A percentile compares a stretch with the other conserved stretches of the same genome.
phyloP scores from a whole-genome alignment of 2,797 vertebrate genomes.

The Presbytis comata region DNA sequence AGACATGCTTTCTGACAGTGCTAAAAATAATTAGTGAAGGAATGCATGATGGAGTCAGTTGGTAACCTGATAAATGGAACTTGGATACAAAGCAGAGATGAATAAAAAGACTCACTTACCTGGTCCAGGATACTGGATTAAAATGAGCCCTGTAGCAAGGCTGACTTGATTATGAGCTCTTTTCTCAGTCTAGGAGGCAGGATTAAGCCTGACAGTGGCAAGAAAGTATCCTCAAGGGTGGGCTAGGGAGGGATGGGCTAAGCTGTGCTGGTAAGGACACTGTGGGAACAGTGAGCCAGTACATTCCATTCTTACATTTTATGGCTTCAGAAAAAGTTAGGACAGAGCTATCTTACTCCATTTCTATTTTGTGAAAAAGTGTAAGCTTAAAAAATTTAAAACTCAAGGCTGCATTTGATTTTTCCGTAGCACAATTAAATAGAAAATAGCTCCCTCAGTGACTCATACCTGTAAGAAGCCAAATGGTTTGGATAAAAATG shows the following conservation, averaged over 20 bases:
- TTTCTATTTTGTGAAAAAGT: background rate
- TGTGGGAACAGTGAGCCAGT: background rate
- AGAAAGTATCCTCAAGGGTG: background rate
- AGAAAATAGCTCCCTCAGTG: background rate
- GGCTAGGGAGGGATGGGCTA: background rate
- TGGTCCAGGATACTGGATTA: background rate
- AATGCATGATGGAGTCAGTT: background rate
- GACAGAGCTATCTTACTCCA: background rate
- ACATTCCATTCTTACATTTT: background rate
- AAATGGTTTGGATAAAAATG: background rate
- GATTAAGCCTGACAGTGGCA: background rate
- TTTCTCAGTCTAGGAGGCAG: background rate
- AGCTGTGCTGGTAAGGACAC: background rate
- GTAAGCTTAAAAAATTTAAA: background rate
- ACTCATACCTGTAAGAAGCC: background rate
- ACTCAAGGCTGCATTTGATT: background rate
- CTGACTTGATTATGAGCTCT: background rate
- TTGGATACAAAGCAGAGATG: background rate
- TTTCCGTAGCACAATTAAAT: constrained; percentile 32
- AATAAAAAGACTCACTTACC: background rate
- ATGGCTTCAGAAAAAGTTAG: background rate
- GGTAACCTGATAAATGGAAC: background rate
- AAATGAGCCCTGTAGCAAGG: background rate
- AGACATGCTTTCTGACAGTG: background rate
- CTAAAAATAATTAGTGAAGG: constrained; percentile 8